Evolutionary conservation across 2,797 vertebrate genomes (phyloP).

Genomic region (Champsocephalus esox): DNA sequence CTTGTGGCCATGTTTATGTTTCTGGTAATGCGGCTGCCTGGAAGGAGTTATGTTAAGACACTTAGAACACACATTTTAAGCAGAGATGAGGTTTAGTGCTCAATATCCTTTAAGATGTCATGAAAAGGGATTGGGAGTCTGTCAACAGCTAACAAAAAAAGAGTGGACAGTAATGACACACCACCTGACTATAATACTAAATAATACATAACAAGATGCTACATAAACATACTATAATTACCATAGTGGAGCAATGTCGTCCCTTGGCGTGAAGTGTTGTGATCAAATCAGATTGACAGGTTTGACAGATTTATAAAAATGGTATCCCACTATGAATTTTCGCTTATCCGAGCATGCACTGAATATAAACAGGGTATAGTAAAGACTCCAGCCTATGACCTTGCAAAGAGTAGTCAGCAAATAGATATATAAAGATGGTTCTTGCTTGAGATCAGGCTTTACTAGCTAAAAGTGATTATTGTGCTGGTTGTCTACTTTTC

Average conservation of each 20-base stretch:
- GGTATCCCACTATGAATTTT: not conserved
- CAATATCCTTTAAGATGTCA: constrained; percentile 12
- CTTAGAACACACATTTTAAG: constrained; percentile 14
- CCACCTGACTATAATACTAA: not conserved
- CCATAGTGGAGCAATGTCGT: not conserved
- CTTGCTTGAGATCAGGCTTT: no score
- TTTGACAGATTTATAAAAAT: not conserved
- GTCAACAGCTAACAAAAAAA: not conserved
- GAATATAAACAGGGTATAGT: not conserved
- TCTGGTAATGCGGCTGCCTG: constrained; percentile 34
- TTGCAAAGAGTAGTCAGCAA: constrained; percentile 6
- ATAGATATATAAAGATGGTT: not conserved
- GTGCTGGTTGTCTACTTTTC: not conserved
- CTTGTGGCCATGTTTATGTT: constrained; percentile 55
- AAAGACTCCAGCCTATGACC: constrained; percentile 3
- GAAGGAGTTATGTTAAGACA: constrained; percentile 32
- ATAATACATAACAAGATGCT: not conserved
- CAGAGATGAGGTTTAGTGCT: constrained; percentile 21
- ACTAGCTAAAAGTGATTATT: not conserved
- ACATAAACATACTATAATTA: not conserved
- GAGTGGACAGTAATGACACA: not conserved
- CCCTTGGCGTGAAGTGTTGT: not conserved
- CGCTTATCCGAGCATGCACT: not conserved
- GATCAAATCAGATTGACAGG: constrained; percentile 11
- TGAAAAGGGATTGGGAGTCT: constrained; percentile 8